These are phyloP conservation scores for Stenchaetothrips biformis DNA, from an alignment of 2,888 invertebrate genomes.

Conservation along the genomic window DNA sequence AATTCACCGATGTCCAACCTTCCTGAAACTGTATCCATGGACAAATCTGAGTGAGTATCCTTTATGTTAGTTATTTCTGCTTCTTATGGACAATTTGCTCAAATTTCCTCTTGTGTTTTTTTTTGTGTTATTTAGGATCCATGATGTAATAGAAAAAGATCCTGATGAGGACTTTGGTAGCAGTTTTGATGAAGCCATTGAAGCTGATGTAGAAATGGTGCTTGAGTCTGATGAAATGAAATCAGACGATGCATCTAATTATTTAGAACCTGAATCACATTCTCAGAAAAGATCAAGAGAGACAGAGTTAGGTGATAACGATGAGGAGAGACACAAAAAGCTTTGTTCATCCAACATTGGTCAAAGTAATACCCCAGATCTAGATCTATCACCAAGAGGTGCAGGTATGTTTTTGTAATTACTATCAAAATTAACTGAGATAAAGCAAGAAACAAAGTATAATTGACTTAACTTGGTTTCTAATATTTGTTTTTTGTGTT, in stretches of 20 bases:
- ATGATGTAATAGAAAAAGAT: background rate
- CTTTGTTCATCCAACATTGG: constrained; percentile 26
- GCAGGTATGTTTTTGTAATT: background rate
- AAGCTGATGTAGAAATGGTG: constrained; percentile 31
- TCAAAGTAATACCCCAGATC: background rate
- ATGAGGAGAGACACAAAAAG: constrained; percentile 36
- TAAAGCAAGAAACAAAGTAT: constrained; percentile 24
- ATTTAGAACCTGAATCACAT: constrained; percentile 33
- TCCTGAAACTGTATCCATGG: too few relatives aligned
- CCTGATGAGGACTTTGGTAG: constrained; percentile 3
- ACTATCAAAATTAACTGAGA: background rate
- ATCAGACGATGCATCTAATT: constrained; percentile 36
- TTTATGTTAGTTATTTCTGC: background rate
- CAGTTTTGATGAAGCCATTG: constrained; percentile 29
- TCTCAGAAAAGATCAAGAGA: constrained; percentile 30
- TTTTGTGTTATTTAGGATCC: background rate
- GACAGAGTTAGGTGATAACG: constrained; percentile 31
- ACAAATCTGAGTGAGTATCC: background rate
- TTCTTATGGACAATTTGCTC: background rate
- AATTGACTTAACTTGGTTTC: background rate
- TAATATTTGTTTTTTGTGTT: background rate
- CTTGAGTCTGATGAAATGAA: constrained; percentile 34
- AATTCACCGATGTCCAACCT: too few relatives aligned
- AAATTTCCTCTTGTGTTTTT: too few relatives aligned
- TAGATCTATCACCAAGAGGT: background rate